Evolutionary conservation across 1,140 invertebrate species (phyloP).

Genomic region (Cepaea nemoralis): DNA sequence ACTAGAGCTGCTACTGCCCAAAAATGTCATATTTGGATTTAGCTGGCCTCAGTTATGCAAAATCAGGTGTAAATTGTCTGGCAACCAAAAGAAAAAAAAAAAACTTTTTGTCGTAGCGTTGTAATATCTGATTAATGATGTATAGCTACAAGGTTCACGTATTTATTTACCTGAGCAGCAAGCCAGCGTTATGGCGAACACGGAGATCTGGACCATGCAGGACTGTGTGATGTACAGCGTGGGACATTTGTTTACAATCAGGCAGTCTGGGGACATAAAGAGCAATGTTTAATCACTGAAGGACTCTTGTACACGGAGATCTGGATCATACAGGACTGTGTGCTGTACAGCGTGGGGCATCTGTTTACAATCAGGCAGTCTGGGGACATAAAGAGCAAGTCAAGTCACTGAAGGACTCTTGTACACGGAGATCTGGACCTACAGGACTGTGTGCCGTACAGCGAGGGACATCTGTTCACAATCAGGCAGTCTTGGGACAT

Average conservation of each 20-base stretch:
- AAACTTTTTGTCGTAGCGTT: background rate
- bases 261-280: background rate
- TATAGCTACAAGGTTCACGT: no score
- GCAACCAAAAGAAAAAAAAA: no score
- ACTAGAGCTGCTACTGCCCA: background rate
- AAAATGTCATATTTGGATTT: background rate
- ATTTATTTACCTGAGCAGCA: background rate
- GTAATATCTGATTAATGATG: background rate
- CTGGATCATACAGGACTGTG: background rate
- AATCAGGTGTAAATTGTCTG: no score
- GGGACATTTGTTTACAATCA: background rate
- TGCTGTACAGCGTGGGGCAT: background rate
- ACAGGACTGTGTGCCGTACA: slow-evolving; percentile 8
- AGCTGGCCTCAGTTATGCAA: no score
- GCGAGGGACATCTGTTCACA: background rate
- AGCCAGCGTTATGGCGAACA: background rate
- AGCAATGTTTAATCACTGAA: no score
- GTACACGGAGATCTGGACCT: background rate
- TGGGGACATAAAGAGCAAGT: background rate
- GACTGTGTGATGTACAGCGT: background rate
- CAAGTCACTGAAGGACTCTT: no score
- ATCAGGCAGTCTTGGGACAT: background rate
- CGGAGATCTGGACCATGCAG: background rate
- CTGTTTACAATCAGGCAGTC: background rate
- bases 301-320: background rate